These are phyloP conservation scores for Odontothrips loti DNA, from an alignment of 2,888 invertebrate species.

Conservation along the genomic window DNA sequence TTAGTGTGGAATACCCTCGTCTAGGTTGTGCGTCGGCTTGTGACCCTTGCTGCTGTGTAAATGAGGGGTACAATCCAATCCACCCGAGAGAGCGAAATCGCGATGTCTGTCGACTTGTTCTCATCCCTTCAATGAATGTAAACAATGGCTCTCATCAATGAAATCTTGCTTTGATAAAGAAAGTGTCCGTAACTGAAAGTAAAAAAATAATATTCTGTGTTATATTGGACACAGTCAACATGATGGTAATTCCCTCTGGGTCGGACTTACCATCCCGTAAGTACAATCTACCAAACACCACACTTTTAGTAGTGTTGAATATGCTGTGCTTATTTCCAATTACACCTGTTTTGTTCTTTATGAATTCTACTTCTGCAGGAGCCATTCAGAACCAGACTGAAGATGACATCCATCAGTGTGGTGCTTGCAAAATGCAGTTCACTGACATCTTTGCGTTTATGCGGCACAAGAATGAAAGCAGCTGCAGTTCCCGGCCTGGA, in stretches of 20 bases:
- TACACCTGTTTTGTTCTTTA: background rate
- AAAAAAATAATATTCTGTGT: background rate
- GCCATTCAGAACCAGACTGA: background rate
- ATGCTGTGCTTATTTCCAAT: background rate
- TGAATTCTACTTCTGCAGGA: background rate
- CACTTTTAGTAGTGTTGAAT: background rate
- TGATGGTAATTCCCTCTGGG: background rate
- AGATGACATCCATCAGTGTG: conserved; percentile 6
- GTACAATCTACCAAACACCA: background rate
- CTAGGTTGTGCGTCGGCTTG: too few species aligned
- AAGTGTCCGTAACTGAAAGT: background rate
- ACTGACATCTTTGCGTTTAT: background rate
- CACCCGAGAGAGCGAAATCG: too few species aligned
- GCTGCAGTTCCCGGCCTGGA: background rate
- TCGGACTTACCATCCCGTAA: background rate
- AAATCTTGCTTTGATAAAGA: too few species aligned
- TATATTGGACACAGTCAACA: background rate
- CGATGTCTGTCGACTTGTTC: too few species aligned
- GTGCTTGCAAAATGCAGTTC: background rate
- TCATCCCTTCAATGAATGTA: too few species aligned
- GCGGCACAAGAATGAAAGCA: background rate
- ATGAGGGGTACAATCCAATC: too few species aligned
- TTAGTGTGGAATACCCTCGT: too few species aligned
- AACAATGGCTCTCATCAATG: too few species aligned
- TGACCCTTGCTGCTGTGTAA: too few species aligned